Base-by-base conservation (phyloP, 2,797 vertebrate genomes). In the Silurus aristotelis region DNA sequence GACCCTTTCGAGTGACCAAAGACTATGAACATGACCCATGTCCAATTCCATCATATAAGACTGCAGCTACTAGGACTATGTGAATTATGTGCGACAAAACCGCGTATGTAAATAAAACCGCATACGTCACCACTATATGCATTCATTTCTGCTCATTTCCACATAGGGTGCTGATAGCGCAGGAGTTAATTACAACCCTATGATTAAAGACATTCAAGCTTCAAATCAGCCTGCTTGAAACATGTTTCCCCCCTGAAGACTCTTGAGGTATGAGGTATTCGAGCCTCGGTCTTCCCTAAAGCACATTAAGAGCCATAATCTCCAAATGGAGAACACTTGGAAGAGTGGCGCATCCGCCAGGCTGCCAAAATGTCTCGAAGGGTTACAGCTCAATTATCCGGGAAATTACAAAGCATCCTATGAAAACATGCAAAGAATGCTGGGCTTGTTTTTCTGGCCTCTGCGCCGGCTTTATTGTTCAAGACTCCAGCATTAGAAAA, bases 371-470 rank as follows among this genome's bases (percentile, higher is more conserved):
- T 31, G 63, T 80, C 78, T 80, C 46, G 8, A 52, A 80, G 63
- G 46, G 43, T 67, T 67, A 22, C 48, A 85, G 58, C 13, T 17
- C 43, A 38, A 38, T 76, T 31, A 15, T 19, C 66, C 63, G 27
- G 27, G 63, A 38, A 76, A 83, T 72, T 52, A 76, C 43, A 20
- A 76, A 31, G 60, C 67, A 58, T 60, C 68, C 64, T 61, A 85
- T 48, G 19, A 78, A 27, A 83, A 46, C 63, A 68, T 67, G 67
- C 19, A 27, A 78, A 78, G 78, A 80, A 80, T 80, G 61, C 78
- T 13, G 25, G 61, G 63, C 43, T 52, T 10, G 48, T 52, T 52
- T 80, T 66, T 80, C 78, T 27, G 27, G n/a, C 43, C 61, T 66
- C n/a, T 80, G 63, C 78, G 8, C 66, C 6, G 46, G 8, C 66